These are phyloP conservation scores for Bradypus variegatus DNA, from an alignment of 2,797 vertebrate species.

Conservation along the genomic window DNA sequence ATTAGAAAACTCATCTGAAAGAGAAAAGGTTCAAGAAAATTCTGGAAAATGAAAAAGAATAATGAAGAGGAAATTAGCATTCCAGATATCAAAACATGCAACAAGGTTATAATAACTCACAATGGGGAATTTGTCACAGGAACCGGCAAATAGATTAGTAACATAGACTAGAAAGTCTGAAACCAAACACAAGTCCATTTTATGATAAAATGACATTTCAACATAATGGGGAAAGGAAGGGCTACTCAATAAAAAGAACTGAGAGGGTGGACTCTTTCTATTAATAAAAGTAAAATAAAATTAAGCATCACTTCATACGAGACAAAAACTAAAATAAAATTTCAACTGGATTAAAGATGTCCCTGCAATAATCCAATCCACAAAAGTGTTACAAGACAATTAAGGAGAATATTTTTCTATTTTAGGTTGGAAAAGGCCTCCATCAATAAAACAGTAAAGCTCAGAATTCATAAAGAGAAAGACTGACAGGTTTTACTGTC, in stretches of 20 bases:
- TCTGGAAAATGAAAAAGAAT: neutral
- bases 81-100: neutral
- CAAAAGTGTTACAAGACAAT: neutral
- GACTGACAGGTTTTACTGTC: neutral
- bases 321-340: constrained; percentile 1
- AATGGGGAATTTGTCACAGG: neutral
- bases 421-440: neutral
- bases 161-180: neutral
- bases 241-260: neutral
- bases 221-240: neutral
- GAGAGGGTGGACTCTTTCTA: neutral
- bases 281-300: neutral
- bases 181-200: neutral
- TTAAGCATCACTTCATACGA: constrained; percentile 16
- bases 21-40: neutral
- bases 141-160: neutral
- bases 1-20: neutral
- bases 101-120: neutral
- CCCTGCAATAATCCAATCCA: neutral
- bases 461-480: neutral
- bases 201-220: neutral
- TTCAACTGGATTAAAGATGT: neutral
- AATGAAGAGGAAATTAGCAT: neutral
- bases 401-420: neutral
- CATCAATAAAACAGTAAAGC: neutral